Percentiles rank a stretch among this genome's conserved stretches.
Conservation (phyloP, 2,888 invertebrate species). For the Tanypteryx hageni region DNA sequence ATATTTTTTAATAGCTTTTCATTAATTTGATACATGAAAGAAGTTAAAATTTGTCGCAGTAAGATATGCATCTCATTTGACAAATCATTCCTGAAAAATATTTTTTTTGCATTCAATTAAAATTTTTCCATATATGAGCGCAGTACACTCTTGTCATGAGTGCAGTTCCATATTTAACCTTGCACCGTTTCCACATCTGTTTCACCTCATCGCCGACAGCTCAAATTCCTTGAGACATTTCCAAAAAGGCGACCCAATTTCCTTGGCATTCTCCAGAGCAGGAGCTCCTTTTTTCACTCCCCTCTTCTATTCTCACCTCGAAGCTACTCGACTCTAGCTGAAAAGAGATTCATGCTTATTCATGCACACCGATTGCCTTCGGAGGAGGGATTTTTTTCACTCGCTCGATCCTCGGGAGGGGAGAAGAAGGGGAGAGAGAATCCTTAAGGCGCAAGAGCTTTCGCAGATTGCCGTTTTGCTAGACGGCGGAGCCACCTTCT, state of each 20-base stretch:
- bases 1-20: no score
- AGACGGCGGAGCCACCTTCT: slow-evolving; percentile 51
- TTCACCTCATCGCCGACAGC: not conserved
- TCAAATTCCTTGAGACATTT: slow-evolving; percentile 11
- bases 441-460: not conserved
- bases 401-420: not conserved
- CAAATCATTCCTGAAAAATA: no score
- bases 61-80: no score
- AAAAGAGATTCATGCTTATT: slow-evolving; percentile 14
- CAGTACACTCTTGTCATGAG: no score
- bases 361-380: slow-evolving; percentile 39
- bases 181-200: not conserved
- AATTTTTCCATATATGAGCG: no score
- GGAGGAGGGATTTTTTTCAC: not conserved
- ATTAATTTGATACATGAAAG: no score
- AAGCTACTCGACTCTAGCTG: not conserved
- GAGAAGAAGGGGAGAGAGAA: not conserved
- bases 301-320: not conserved
- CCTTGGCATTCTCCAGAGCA: not conserved
- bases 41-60: no score
- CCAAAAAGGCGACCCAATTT: not conserved
- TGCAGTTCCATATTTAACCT: slow-evolving; percentile 34
- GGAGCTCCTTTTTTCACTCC: not conserved
- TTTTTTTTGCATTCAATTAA: no score
- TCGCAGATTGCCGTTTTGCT: slow-evolving; percentile 31